A percentile compares a stretch with the other conserved stretches of the same genome.
Evolutionary conservation across 2,888 invertebrate species (phyloP).

Genomic region (Leptopilina drosophilae): DNA sequence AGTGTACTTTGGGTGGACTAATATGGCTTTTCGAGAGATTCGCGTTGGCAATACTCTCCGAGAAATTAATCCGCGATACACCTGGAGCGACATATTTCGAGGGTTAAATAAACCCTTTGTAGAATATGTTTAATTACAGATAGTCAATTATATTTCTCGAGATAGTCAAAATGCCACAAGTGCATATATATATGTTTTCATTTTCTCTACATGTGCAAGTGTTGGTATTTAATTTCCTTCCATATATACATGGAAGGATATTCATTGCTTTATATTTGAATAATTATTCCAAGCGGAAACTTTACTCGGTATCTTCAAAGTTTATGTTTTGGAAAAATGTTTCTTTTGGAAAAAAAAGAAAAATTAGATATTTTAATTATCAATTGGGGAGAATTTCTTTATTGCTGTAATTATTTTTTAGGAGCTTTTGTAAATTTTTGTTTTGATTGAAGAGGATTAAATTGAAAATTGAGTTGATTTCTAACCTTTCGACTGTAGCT

Average conservation of each 20-base stretch:
- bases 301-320: not conserved
- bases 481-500: too few species aligned
- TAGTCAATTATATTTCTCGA: conserved; percentile 8
- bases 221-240: not conserved
- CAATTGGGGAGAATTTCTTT: not conserved
- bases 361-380: not conserved
- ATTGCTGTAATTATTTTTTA: too few species aligned
- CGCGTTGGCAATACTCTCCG: conserved; percentile 42
- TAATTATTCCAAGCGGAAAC: not conserved
- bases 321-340: not conserved
- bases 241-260: not conserved
- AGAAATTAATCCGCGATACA: conserved; percentile 53
- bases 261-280: conserved; percentile 9
- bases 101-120: conserved; percentile 31
- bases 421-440: too few species aligned
- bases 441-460: too few species aligned
- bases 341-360: not conserved
- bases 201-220: not conserved
- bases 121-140: conserved; percentile 4
- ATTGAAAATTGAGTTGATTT: too few species aligned
- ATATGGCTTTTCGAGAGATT: conserved; percentile 27
- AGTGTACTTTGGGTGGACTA: conserved; percentile 52
- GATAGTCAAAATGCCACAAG: not conserved
- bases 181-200: not conserved
- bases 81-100: conserved; percentile 38